phyloP scores from a whole-genome alignment of 2,888 invertebrate genomes.

The Caenorhabditis japonica region DNA sequence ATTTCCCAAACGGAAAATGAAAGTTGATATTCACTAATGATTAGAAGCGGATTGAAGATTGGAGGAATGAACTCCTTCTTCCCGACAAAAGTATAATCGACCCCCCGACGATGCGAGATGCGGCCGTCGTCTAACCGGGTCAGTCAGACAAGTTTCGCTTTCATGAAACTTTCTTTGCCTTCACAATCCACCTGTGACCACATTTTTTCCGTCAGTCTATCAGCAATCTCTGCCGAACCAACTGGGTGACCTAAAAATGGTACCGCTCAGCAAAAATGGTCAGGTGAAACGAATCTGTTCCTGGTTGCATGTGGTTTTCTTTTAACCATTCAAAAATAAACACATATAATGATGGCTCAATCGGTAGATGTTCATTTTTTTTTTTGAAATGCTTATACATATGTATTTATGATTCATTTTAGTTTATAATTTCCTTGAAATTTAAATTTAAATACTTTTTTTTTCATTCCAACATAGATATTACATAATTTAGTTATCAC shows the following conservation, averaged over 20 bases:
- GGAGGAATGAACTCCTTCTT: slow-evolving; percentile 37
- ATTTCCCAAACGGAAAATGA: background rate
- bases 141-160: slow-evolving; percentile 56
- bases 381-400: too few species aligned
- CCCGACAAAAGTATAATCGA: slow-evolving; percentile 46
- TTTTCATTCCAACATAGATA: too few species aligned
- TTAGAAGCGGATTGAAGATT: slow-evolving; percentile 12
- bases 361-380: too few species aligned
- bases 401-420: too few species aligned
- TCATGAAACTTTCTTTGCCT: slow-evolving; percentile 50
- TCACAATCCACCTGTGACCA: slow-evolving; percentile 39
- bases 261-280: slow-evolving; percentile 19
- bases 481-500: too few species aligned
- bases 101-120: slow-evolving; percentile 18
- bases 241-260: slow-evolving; percentile 40
- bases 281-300: slow-evolving; percentile 17
- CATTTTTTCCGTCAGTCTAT: slow-evolving; percentile 23
- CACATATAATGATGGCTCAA: too few species aligned
- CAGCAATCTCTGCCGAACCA: slow-evolving; percentile 3
- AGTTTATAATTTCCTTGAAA: too few species aligned
- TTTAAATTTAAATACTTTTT: too few species aligned
- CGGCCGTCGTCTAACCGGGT: slow-evolving; percentile 45
- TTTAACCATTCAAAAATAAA: too few species aligned
- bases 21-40: slow-evolving; percentile 31
- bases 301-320: background rate